These are phyloP conservation scores for Phalanger gymnotis DNA, from an alignment of 2,797 vertebrate species.

Conservation along the genomic window DNA sequence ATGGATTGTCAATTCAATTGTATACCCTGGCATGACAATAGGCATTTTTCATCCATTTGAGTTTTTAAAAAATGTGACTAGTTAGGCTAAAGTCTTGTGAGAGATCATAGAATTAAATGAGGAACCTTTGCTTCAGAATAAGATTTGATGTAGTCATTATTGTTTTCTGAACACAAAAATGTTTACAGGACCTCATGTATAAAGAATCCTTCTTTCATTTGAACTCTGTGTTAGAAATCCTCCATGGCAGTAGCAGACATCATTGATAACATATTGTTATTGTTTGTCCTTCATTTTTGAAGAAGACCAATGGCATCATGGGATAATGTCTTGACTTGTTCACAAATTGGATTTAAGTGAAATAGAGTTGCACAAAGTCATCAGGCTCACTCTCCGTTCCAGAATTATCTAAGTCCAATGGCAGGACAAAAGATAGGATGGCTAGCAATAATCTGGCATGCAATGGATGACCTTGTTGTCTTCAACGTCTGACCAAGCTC, in stretches of 20 bases:
- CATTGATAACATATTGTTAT: background rate
- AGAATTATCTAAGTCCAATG: background rate
- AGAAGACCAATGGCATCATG: background rate
- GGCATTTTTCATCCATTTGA: background rate
- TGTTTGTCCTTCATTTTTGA: background rate
- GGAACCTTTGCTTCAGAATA: background rate
- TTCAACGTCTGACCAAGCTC: background rate
- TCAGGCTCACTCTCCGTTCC: background rate
- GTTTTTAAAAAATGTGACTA: background rate
- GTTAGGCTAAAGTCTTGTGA: background rate
- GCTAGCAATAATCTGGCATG: background rate
- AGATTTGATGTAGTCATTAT: background rate
- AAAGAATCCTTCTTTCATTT: background rate
- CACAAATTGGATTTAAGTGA: background rate
- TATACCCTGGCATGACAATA: background rate
- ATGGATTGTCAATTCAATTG: background rate
- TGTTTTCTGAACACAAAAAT: background rate
- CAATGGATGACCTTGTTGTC: background rate
- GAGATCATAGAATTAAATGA: background rate
- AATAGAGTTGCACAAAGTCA: background rate
- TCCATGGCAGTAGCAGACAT: background rate
- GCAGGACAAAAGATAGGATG: background rate
- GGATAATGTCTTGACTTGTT: background rate
- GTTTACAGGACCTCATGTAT: background rate
- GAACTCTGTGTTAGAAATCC: background rate